Conservation (phyloP, 1,140 invertebrate genomes). For the Trichoplusia ni region DNA sequence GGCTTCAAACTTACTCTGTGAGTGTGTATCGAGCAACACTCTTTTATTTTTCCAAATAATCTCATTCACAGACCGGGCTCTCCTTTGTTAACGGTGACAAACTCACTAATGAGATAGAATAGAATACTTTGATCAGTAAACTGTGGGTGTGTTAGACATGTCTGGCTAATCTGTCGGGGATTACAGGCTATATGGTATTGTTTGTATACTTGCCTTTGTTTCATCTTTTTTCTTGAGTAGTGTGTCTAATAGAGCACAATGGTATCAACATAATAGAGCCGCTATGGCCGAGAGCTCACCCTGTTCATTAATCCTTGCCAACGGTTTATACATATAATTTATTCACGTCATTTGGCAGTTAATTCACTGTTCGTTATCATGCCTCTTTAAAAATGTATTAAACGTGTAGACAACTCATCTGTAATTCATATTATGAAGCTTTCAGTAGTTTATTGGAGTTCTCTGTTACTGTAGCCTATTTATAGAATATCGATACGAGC, state of each 20-base stretch:
- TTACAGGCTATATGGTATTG: background rate
- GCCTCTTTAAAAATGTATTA: slow-evolving; percentile 53
- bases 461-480: no score
- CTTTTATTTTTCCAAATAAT: no score
- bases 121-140: slow-evolving; percentile 1
- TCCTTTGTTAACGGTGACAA: no score
- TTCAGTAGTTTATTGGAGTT: background rate
- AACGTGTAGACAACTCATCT: no score
- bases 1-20: no score
- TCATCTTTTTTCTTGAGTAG: slow-evolving; percentile 11
- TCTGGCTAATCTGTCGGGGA: background rate
- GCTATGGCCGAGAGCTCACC: slow-evolving; percentile 49
- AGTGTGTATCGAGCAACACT: no score
- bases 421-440: background rate
- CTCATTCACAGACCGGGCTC: no score
- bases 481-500: no score
- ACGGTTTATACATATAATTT: slow-evolving; percentile 67
- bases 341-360: slow-evolving; percentile 69
- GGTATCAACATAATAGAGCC: slow-evolving; percentile 50
- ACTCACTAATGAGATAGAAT: no score
- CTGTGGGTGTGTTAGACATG: background rate
- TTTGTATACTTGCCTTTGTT: slow-evolving; percentile 1
- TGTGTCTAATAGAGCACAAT: slow-evolving; percentile 40
- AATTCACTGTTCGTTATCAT: slow-evolving; percentile 66
- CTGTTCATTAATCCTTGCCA: slow-evolving; percentile 63